Evolutionary conservation across 2,113 vertebrate species (phyloP), one percentile per base, ranked within the genome.

Genomic region (Ploceus nigricollis): DNA sequence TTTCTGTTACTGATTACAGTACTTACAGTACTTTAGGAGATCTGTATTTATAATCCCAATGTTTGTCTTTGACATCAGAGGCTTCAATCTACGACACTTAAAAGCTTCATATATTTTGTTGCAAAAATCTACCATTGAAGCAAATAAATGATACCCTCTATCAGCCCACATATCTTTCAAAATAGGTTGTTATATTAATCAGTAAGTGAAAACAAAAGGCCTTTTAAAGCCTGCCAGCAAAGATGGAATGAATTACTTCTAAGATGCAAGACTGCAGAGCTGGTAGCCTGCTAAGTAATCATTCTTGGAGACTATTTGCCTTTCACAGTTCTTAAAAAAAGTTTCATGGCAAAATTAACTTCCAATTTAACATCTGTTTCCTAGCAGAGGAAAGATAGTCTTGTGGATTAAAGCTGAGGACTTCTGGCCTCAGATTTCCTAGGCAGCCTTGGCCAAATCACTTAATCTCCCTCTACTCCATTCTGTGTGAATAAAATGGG

Each of bases 311-410:
- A 86, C 71, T 57, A 9, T 84, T 93, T 3, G 50, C 95, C 70
- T 95, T 97, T 96, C 84, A 82, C 90, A 96, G 76, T 90, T 93
- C 95, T 97, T 82, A 73, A 83, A 93, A 96, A 82, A 96, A 65
- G 51, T 94, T 97, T 96, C 77, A 88, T 94, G 72, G 87, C 64
- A 97, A 96, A 98, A 96, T 97, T 97, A 95, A 93, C 95, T 97
- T 97, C 57, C 95, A 97, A 71, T 96, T 96, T 96, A 97, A 92
- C 93, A 97, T 92, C 91, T 94, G 87, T 90, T 96, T 97, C 77
- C 83, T 97, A 96, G 91, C 51, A 96, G 92, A 97, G 73, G 75
- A 90, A 86, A 82, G 96, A 93, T 47, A 61, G 73, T 47, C 45
- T 47, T 63, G 54, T 83, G 75, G 64, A 73, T 95, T 91, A 82